phyloP scores from a whole-genome alignment of 2,888 invertebrate genomes.

The Beris chalybata region DNA sequence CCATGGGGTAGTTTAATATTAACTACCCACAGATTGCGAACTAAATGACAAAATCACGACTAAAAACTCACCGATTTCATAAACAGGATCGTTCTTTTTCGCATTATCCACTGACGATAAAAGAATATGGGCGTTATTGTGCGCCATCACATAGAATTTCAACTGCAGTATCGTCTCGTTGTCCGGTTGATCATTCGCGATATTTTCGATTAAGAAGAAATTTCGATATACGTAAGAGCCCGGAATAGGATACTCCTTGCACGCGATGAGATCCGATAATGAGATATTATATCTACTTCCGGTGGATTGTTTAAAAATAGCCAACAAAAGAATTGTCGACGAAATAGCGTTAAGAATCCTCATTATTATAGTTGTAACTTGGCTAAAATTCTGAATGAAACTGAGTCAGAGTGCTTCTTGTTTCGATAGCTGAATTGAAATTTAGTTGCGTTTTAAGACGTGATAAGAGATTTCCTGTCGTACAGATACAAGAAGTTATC shows the following conservation, averaged over 20 bases:
- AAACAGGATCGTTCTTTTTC: constrained; percentile 60
- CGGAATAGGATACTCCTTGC: constrained; percentile 61
- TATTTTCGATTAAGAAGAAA: constrained; percentile 59
- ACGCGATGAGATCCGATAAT: constrained; percentile 51
- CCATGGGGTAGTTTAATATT: no score
- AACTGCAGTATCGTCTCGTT: constrained; percentile 58
- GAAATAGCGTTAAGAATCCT: no score
- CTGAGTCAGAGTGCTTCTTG: no score
- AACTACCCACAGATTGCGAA: no score
- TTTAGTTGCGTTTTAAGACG: no score
- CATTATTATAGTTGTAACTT: no score
- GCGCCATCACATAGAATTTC: constrained; percentile 67
- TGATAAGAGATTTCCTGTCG: no score
- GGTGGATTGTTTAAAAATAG: not conserved
- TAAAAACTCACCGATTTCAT: constrained; percentile 64
- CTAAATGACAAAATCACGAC: not conserved
- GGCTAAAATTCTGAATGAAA: no score
- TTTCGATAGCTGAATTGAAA: no score
- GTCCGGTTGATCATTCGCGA: constrained; percentile 48
- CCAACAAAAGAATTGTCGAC: no score
- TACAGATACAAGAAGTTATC: no score
- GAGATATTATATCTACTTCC: constrained; percentile 45
- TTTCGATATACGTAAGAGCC: constrained; percentile 63
- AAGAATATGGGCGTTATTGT: constrained; percentile 71
- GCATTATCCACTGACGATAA: constrained; percentile 61